Evolutionary conservation across 2,113 vertebrate genomes (phyloP), one percentile per base, ranked within the genome.

Genomic region (Tetrax tetrax): DNA sequence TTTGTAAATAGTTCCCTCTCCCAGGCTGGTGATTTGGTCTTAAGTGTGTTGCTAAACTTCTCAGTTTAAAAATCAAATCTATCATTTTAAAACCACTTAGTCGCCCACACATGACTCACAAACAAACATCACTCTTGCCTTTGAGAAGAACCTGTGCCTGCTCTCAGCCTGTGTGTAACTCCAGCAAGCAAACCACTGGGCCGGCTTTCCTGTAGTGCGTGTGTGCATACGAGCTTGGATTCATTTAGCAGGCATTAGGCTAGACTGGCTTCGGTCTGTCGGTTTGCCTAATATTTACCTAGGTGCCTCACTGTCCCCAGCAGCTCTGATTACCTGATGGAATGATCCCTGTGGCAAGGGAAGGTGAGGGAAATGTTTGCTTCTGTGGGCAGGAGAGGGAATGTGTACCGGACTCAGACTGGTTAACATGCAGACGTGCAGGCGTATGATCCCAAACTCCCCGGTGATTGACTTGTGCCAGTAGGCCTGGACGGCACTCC

Each of bases 41-140:
- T 84, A 89, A 95, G 51, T 37, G 37, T 95, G 83, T 91, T 95
- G 83, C 57, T 93, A 91, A 95, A 96, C 80, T 94, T 96, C 56
- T 59, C 91, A 23, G 56, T 89, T 92, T 53, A 87, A 91, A 95
- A 92, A 95, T 78, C 89, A 79, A 85, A 92, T 92, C 83, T 79
- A 41, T 91, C 86, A 87, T 87, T 94, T 91, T 72, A 78, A 91
- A 96, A 79, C 54, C 92, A 89, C 66, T 87, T 77, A 63, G 31
- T 94, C 91, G 95, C 94, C 95, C 87, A 93, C 90, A 76, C 68
- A 79, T 71, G 50, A 89, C 83, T 95, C 83, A 65, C 61, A 89
- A 92, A 83, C 63, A 82, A 85, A 81, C 56, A 75, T 33, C 71
- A 43, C 29, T 94, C 56, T 68, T 90, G 54, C n/a, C 77, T 87